A percentile compares a stretch with the other conserved stretches of the same genome.
phyloP scores from a whole-genome alignment of 2,888 invertebrate genomes.

The Ophion slaviceki region DNA sequence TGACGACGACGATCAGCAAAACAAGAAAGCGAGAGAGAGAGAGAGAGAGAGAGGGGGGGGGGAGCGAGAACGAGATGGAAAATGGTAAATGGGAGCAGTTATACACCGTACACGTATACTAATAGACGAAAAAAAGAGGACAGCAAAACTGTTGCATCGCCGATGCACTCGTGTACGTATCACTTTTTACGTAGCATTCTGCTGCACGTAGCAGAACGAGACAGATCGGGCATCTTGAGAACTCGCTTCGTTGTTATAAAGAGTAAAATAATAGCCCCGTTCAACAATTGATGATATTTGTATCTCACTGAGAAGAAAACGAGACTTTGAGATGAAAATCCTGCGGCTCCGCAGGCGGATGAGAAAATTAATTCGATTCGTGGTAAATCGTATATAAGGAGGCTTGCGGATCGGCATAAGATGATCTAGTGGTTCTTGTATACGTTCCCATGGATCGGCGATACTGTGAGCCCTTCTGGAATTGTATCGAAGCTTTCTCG shows the following conservation, averaged over 20 bases:
- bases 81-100: slow-evolving; percentile 51
- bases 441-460: not conserved
- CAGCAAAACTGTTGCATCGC: slow-evolving; percentile 10
- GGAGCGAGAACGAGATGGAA: slow-evolving; percentile 13
- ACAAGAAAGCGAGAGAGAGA: not conserved
- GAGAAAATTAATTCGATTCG: slow-evolving; percentile 1
- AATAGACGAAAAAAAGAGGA: slow-evolving; percentile 9
- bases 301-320: not conserved
- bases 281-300: not conserved
- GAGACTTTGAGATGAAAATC: not conserved
- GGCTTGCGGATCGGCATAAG: not conserved
- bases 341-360: not conserved
- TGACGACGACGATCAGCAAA: slow-evolving; percentile 14
- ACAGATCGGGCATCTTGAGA: slow-evolving; percentile 16
- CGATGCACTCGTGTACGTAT: slow-evolving; percentile 24
- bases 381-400: not conserved
- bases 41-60: not conserved
- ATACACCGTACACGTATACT: slow-evolving; percentile 32
- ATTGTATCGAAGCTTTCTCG: too few species aligned
- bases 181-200: slow-evolving; percentile 10
- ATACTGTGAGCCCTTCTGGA: not conserved
- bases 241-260: slow-evolving; percentile 17
- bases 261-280: slow-evolving; percentile 24
- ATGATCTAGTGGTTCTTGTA: not conserved
- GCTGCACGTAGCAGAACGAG: not conserved